phyloP scores from a whole-genome alignment of 1,140 invertebrate genomes.

The Heliothis virescens region DNA sequence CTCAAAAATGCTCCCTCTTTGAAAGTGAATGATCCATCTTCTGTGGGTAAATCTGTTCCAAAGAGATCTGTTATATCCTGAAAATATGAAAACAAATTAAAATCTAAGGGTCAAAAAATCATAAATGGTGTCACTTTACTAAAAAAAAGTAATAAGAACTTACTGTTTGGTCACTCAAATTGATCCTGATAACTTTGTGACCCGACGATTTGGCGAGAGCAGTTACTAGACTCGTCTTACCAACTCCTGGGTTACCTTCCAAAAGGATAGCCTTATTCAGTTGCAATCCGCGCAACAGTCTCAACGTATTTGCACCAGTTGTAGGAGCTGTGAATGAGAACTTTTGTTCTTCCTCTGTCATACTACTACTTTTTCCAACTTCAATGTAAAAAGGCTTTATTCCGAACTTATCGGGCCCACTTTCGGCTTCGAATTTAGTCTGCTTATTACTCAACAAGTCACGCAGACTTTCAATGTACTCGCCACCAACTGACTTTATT shows the following conservation, averaged over 20 bases:
- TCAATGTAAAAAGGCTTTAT: slow-evolving; percentile 91
- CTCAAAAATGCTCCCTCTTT: slow-evolving; percentile 97
- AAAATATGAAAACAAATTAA: slow-evolving; percentile 60
- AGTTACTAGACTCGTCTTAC: slow-evolving; percentile 97
- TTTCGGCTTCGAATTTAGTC: slow-evolving; percentile 67
- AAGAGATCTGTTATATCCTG: slow-evolving; percentile 99
- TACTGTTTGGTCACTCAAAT: slow-evolving; percentile 99
- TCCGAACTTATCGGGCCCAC: slow-evolving; percentile 86
- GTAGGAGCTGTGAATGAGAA: slow-evolving; percentile 94
- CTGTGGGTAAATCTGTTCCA: slow-evolving; percentile 98
- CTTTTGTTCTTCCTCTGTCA: slow-evolving; percentile 61
- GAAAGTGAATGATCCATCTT: slow-evolving; percentile 98
- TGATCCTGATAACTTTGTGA: slow-evolving; percentile 95
- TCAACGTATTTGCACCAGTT: slow-evolving; percentile 93
- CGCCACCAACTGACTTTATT: slow-evolving; percentile 74
- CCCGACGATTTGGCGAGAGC: slow-evolving; percentile 96
- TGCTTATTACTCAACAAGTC: slow-evolving; percentile 71
- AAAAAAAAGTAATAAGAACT: slow-evolving; percentile 59
- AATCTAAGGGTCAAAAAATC: background rate
- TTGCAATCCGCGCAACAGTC: slow-evolving; percentile 95
- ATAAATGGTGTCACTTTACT: background rate
- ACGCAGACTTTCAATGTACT: slow-evolving; percentile 67
- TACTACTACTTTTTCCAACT: slow-evolving; percentile 76
- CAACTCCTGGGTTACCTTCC: slow-evolving; percentile 99
- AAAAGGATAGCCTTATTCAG: slow-evolving; percentile 96